A percentile compares a stretch with the other conserved stretches of the same genome.
Conservation (phyloP, 1,140 invertebrate species). For the Drosophila nannoptera region DNA sequence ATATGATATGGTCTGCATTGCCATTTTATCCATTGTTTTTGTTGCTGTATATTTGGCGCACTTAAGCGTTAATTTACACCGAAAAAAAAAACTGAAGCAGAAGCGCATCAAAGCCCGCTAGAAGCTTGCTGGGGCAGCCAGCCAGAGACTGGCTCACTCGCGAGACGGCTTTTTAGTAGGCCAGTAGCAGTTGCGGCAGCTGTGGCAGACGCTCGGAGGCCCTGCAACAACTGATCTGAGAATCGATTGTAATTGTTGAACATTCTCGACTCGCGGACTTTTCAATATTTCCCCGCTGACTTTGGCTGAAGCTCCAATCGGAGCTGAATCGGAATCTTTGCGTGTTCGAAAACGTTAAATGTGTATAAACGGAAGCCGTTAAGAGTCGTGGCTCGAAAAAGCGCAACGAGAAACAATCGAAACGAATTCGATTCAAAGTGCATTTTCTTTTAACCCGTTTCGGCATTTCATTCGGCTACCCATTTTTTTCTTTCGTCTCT, state of each 20-base stretch:
- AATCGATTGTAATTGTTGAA: neutral
- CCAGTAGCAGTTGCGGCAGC: constrained; percentile 23
- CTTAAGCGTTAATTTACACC: constrained; percentile 63
- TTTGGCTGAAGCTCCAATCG: neutral
- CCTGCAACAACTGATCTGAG: neutral
- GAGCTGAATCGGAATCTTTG: neutral
- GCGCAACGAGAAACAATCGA: constrained; percentile 19
- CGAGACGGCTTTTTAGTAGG: constrained; percentile 17
- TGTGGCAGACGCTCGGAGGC: neutral
- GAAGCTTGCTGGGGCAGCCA: constrained; percentile 46
- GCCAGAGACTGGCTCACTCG: constrained; percentile 33
- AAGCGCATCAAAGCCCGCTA: constrained; percentile 33
- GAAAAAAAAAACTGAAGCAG: constrained; percentile 21
- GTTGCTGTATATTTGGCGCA: constrained; percentile 8
- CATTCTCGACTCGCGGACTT: neutral
- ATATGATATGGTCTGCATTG: constrained; percentile 27
- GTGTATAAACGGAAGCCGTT: constrained; percentile 47
- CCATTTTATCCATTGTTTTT: constrained; percentile 22
- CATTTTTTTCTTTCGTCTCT: constrained; percentile 7
- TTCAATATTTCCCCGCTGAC: neutral
- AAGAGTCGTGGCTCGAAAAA: constrained; percentile 12
- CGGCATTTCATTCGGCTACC: constrained; percentile 5
- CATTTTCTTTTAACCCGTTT: constrained; percentile 64
- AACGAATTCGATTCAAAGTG: constrained; percentile 35
- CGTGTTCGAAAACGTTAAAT: constrained; percentile 23